These are phyloP conservation scores for Meleagris gallopavo DNA, from an alignment of 2,113 vertebrate species.

Conservation along the genomic window DNA sequence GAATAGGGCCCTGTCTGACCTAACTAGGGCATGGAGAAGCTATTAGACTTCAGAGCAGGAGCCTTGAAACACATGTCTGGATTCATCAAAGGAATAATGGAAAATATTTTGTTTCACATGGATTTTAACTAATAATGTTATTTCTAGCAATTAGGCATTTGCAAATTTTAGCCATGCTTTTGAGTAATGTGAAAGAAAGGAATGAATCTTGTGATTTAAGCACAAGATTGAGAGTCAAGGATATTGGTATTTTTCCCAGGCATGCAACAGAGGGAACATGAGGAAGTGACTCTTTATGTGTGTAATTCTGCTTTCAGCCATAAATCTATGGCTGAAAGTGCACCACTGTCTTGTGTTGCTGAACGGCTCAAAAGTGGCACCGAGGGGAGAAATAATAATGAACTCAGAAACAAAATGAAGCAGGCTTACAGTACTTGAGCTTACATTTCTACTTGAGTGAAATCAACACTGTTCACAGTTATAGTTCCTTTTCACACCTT, in stretches of 20 bases:
- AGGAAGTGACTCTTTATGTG: neutral
- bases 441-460: too few species aligned
- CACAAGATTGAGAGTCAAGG: neutral
- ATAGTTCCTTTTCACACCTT: constrained; percentile 23
- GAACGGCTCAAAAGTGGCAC: neutral
- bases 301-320: neutral
- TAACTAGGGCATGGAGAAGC: constrained; percentile 69
- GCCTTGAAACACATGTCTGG: constrained; percentile 56
- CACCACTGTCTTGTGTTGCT: neutral
- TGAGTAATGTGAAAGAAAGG: neutral
- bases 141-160: constrained; percentile 55
- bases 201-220: neutral
- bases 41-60: constrained; percentile 61
- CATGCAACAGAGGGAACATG: neutral
- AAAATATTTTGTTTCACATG: constrained; percentile 46
- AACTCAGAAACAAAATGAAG: neutral
- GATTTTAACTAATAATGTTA: constrained; percentile 38
- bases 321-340: neutral
- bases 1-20: constrained; percentile 71
- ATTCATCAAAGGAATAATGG: constrained; percentile 68
- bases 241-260: neutral
- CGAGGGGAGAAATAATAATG: neutral
- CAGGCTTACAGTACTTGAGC: neutral
- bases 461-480: constrained; percentile 1
- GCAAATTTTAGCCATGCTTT: neutral